Base-by-base conservation (phyloP, 2,888 invertebrate species). In the Eristalis tenax region DNA sequence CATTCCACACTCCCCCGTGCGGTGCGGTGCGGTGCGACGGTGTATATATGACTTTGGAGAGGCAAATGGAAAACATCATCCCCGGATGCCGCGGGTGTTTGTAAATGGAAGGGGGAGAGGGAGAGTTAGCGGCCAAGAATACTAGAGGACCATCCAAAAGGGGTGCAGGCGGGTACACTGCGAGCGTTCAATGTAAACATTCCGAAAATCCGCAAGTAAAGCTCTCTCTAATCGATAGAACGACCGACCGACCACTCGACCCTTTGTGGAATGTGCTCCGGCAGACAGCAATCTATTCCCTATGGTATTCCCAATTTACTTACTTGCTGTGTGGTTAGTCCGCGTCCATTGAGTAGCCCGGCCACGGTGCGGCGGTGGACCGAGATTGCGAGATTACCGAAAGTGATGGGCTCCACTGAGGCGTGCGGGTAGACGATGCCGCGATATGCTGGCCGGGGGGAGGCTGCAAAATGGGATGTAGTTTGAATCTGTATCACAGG, bases 51-150 rank as follows among this genome's bases (percentile, higher is more conserved):
- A 82, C 69, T 82, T 75, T 69, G 2, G 22, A 50, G 50, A 78
- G 71, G 86, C 82, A 82, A 86, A 87, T 79, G 87, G 80, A 83
- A 87, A 87, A 76, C 87, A 87, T 87, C 87, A 87, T 56, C 87
- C 87, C 87, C 87, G 83, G 82, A 78, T 75, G 83, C 78, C 74
- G 26, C 77, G 56, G 74, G 56, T 68, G 50, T 59, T 64, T 70
- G 74, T 66, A 74, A 78, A 78, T 78, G 74, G 61, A 57, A 50
- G 65, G 57, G 28, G 23, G 15, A 4, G 22, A 22, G 50, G 26
- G 50, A 23, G 4, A 1, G 38, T 0, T 32, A 32, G n/a, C n/a
- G 23, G 57, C n/a, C 18, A 50, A 59, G 59, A 32, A n/a, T n/a
- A n/a, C 15, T 32, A 32, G 32, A 32, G 18, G 23, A 57, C 22